These are phyloP conservation scores for Andinoacara biseriatus DNA, from an alignment of 2,113 vertebrate species.

Conservation along the genomic window DNA sequence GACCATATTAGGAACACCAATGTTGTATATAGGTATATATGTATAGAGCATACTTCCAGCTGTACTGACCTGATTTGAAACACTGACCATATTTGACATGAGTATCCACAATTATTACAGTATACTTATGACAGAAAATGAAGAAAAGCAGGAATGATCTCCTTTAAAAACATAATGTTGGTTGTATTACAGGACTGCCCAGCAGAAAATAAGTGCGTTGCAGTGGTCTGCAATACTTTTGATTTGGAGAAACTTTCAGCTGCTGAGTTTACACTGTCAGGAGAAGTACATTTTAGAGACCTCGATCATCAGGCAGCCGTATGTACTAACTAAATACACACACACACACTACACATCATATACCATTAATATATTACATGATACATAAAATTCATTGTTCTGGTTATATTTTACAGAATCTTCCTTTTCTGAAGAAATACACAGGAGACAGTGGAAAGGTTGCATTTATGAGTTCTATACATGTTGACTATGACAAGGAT, in stretches of 20 bases:
- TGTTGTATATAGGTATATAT: no score
- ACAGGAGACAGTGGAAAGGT: slow-evolving; percentile 32
- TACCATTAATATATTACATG: neutral
- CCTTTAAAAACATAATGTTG: neutral
- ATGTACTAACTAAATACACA: neutral
- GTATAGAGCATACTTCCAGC: no score
- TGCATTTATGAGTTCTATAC: slow-evolving; percentile 48
- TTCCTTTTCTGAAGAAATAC: slow-evolving; percentile 47
- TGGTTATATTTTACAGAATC: slow-evolving; percentile 49
- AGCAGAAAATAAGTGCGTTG: neutral
- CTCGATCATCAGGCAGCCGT: slow-evolving; percentile 32
- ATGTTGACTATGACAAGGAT: slow-evolving; percentile 33
- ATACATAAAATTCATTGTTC: accelerated
- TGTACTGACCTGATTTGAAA: neutral
- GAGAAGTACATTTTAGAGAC: slow-evolving; percentile 48
- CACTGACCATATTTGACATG: neutral
- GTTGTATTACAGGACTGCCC: slow-evolving; percentile 56
- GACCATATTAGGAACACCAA: no score
- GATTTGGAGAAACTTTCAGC: slow-evolving; percentile 36
- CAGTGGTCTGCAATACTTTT: slow-evolving; percentile 47
- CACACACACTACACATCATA: neutral
- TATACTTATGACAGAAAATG: neutral
- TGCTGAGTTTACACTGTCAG: slow-evolving; percentile 40
- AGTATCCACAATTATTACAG: neutral
- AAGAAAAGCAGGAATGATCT: neutral